Percentiles rank a stretch among this genome's conserved stretches.
These are phyloP conservation scores for Sesamia nonagrioides DNA, from an alignment of 1,140 invertebrate species.

Conservation along the genomic window DNA sequence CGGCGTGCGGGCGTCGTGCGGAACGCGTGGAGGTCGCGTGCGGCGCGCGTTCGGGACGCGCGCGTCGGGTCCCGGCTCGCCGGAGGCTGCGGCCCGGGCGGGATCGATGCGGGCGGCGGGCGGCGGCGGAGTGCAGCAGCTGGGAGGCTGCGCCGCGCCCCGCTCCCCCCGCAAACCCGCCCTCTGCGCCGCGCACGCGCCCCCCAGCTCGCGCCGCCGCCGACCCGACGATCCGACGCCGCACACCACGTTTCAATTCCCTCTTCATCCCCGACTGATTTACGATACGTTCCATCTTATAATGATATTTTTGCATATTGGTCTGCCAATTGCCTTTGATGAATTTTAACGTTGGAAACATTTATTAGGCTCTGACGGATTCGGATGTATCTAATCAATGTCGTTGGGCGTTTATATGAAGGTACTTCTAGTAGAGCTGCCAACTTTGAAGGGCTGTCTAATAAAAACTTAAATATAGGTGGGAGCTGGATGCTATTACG, in stretches of 20 bases:
- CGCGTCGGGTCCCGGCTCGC: conserved; percentile 68
- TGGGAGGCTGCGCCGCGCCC: conserved; percentile 79
- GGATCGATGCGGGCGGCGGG: conserved; percentile 85
- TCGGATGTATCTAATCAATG: conserved; percentile 16
- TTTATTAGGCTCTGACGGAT: conserved; percentile 3
- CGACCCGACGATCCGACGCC: conserved; percentile 56
- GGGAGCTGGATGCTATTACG: background rate
- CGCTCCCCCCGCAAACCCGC: conserved; percentile 54
- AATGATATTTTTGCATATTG: conserved; percentile 56
- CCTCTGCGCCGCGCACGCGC: conserved; percentile 59
- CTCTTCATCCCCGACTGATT: conserved; percentile 75
- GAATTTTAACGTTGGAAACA: conserved; percentile 22
- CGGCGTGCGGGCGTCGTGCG: conserved; percentile 60
- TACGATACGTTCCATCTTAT: conserved; percentile 65
- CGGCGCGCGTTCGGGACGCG: conserved; percentile 70
- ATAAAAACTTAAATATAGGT: conserved; percentile 14
- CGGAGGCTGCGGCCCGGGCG: conserved; percentile 74
- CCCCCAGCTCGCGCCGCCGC: conserved; percentile 61
- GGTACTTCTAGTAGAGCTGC: conserved; percentile 4
- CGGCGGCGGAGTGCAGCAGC: conserved; percentile 81
- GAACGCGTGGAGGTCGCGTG: conserved; percentile 61
- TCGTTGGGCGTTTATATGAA: background rate
- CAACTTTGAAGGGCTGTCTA: conserved; percentile 1
- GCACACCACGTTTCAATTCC: conserved; percentile 73
- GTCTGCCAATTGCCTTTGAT: conserved; percentile 29